phyloP scores from a whole-genome alignment of 2,888 invertebrate genomes.

The Drosophila subquinaria region DNA sequence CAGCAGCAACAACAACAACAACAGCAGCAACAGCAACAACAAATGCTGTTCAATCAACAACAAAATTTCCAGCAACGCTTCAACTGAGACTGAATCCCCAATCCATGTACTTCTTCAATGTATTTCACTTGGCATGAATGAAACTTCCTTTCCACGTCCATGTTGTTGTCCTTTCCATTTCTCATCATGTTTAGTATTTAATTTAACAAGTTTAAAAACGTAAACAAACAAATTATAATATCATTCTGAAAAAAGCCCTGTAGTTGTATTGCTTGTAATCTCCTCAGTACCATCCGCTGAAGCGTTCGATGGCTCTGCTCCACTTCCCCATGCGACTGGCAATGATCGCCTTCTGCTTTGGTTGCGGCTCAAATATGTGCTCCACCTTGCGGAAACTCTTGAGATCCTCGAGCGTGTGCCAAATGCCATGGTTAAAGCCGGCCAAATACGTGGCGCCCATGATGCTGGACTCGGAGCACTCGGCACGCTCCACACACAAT shows the following conservation, averaged over 20 bases:
- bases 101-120: neutral
- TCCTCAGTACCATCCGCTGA: slow-evolving; percentile 82
- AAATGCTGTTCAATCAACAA: slow-evolving; percentile 90
- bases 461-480: slow-evolving; percentile 92
- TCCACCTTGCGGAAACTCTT: slow-evolving; percentile 87
- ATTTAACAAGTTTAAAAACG: slow-evolving; percentile 12
- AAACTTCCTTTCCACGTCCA: neutral
- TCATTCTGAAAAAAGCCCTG: slow-evolving; percentile 19
- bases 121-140: neutral
- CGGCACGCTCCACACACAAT: slow-evolving; percentile 90
- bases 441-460: slow-evolving; percentile 95
- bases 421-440: slow-evolving; percentile 92
- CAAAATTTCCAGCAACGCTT: slow-evolving; percentile 91
- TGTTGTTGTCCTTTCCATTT: slow-evolving; percentile 12
- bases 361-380: slow-evolving; percentile 87
- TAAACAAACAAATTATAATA: slow-evolving; percentile 17
- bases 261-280: neutral
- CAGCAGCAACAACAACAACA: slow-evolving; percentile 87
- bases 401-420: slow-evolving; percentile 90
- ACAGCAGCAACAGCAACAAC: slow-evolving; percentile 88
- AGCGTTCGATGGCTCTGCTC: slow-evolving; percentile 82
- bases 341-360: slow-evolving; percentile 68
- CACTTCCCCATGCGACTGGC: slow-evolving; percentile 76
- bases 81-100: slow-evolving; percentile 69
- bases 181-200: slow-evolving; percentile 24